Evolutionary conservation across 2,888 invertebrate genomes (phyloP).

Genomic region (Iphiclides podalirius): DNA sequence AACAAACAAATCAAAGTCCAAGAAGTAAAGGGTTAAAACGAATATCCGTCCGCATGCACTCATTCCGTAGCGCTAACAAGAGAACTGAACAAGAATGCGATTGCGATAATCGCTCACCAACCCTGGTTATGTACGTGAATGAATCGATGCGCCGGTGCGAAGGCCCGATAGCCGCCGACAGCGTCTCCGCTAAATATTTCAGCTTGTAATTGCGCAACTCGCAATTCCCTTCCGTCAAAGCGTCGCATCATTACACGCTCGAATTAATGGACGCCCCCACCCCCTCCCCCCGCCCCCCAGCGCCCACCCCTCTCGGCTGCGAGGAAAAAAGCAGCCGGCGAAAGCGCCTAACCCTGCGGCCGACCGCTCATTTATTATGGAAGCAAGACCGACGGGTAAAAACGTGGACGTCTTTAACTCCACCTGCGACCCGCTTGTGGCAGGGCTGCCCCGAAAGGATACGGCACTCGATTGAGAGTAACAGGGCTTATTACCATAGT

Average conservation of each 20-base stretch:
- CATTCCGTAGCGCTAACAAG: too few relatives aligned
- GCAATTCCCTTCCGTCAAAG: slow-evolving; percentile 43
- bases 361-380: slow-evolving; percentile 56
- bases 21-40: too few relatives aligned
- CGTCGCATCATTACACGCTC: slow-evolving; percentile 44
- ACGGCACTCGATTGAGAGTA: too few relatives aligned
- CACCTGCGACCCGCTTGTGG: background rate
- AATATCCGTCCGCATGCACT: too few relatives aligned
- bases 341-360: slow-evolving; percentile 29
- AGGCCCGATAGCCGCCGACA: slow-evolving; percentile 17
- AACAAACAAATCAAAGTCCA: too few relatives aligned
- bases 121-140: slow-evolving; percentile 5
- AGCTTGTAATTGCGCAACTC: slow-evolving; percentile 55
- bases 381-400: slow-evolving; percentile 43
- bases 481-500: too few relatives aligned
- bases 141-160: slow-evolving; percentile 7
- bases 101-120: background rate
- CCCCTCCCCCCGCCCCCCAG: slow-evolving; percentile 20
- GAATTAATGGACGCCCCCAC: slow-evolving; percentile 38
- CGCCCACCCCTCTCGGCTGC: background rate
- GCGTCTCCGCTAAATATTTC: slow-evolving; percentile 52
- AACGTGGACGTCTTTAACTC: slow-evolving; percentile 29
- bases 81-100: background rate
- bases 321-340: background rate
- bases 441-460: background rate